phyloP scores from a whole-genome alignment of 2,113 vertebrate species.

The Columba livia region DNA sequence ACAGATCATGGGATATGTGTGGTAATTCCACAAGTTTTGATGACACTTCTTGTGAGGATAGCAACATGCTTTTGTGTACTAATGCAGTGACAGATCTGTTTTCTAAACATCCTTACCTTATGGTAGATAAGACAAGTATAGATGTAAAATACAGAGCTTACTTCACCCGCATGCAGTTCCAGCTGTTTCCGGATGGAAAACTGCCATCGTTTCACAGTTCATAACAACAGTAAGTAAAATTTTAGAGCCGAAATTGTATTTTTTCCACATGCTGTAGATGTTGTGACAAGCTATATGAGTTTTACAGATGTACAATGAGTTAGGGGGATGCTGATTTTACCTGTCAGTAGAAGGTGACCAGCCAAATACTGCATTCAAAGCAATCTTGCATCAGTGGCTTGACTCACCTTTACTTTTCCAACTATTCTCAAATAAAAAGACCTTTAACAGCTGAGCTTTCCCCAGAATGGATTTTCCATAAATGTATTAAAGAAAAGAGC shows the following conservation, averaged over 20 bases:
- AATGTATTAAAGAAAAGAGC: neutral
- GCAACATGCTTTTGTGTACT: neutral
- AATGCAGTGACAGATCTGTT: neutral
- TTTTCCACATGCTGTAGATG: neutral
- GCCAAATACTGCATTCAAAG: neutral
- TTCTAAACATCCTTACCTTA: neutral
- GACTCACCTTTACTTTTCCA: neutral
- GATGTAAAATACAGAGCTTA: neutral
- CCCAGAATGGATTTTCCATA: neutral
- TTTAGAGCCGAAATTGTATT: neutral
- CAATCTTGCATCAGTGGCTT: neutral
- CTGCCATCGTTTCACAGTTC: constrained; percentile 26
- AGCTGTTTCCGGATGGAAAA: neutral
- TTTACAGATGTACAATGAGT: neutral
- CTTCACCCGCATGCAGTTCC: neutral
- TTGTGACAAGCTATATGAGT: neutral
- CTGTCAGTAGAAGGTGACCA: neutral
- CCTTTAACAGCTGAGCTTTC: neutral
- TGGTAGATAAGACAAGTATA: neutral
- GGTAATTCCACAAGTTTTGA: neutral
- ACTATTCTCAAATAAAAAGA: neutral
- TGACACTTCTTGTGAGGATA: neutral
- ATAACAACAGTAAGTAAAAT: constrained; percentile 32
- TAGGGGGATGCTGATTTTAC: neutral
- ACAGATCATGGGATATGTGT: neutral